phyloP scores from a whole-genome alignment of 1,140 invertebrate genomes.

The Palaemon carinicauda region DNA sequence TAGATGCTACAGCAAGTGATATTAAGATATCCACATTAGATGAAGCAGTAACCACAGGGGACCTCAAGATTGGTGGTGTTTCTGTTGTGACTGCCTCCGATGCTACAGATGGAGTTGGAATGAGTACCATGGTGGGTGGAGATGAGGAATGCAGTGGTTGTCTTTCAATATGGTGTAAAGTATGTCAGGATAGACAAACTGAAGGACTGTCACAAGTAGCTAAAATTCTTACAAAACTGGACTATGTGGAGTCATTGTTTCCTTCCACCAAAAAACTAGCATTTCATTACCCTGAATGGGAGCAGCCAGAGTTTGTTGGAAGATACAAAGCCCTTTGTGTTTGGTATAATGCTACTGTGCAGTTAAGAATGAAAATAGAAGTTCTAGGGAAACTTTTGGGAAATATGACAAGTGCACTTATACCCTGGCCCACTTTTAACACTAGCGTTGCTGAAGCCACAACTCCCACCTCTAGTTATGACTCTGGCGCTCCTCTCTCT shows the following conservation, averaged over 20 bases:
- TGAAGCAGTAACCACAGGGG: conserved; percentile 9
- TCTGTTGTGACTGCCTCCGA: not conserved
- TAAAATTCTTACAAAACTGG: conserved; percentile 75
- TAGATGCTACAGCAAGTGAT: not conserved
- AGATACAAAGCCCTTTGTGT: conserved; percentile 82
- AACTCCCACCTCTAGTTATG: conserved; percentile 34
- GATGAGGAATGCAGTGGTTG: conserved; percentile 68
- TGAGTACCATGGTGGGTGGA: conserved; percentile 21
- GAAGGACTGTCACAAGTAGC: conserved; percentile 78
- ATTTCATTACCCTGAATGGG: conserved; percentile 76
- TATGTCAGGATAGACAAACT: conserved; percentile 75
- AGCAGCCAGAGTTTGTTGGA: conserved; percentile 72
- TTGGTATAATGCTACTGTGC: conserved; percentile 89
- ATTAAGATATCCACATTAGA: conserved; percentile 34
- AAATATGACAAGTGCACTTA: conserved; percentile 64
- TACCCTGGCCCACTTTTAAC: conserved; percentile 64
- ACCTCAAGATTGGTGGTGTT: conserved; percentile 28
- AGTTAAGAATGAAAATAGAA: conserved; percentile 81
- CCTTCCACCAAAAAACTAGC: conserved; percentile 83
- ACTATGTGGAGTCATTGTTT: conserved; percentile 79
- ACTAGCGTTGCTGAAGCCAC: conserved; percentile 18
- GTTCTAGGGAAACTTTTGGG: conserved; percentile 79
- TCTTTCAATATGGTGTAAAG: conserved; percentile 75
- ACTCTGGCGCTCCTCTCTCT: not conserved
- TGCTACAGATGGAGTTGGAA: not conserved